Evolutionary conservation across 2,113 vertebrate genomes (phyloP).

Genomic region (Sisor rabdophorus): DNA sequence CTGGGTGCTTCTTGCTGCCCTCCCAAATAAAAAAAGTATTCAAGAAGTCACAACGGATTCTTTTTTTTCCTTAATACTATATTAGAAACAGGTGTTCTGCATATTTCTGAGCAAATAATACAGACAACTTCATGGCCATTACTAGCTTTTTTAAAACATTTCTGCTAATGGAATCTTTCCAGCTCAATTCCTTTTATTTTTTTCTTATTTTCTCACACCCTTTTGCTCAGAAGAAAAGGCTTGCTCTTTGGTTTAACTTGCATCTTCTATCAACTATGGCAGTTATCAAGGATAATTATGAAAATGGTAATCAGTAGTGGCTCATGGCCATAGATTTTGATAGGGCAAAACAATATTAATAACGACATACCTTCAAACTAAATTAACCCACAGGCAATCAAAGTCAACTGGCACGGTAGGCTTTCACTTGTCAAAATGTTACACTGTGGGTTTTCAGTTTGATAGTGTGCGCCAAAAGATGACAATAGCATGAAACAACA

Average conservation of each 20-base stretch:
- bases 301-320: neutral
- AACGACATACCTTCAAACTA: constrained; percentile 1
- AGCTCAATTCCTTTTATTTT: neutral
- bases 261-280: neutral
- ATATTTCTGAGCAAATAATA: neutral
- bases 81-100: neutral
- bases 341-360: neutral
- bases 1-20: no score
- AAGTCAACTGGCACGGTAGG: neutral
- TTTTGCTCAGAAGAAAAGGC: neutral
- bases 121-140: neutral
- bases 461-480: neutral
- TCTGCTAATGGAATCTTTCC: neutral
- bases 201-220: neutral
- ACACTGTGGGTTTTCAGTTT: neutral
- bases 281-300: constrained; percentile 2
- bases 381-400: neutral
- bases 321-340: constrained; percentile 11
- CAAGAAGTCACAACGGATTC: neutral
- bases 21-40: no score
- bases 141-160: neutral
- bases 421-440: neutral
- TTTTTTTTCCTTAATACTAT: neutral
- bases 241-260: neutral
- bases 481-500: neutral